A percentile compares a stretch with the other conserved stretches of the same genome.
phyloP scores from a whole-genome alignment of 2,797 vertebrate species.

The Apodemus agrarius region DNA sequence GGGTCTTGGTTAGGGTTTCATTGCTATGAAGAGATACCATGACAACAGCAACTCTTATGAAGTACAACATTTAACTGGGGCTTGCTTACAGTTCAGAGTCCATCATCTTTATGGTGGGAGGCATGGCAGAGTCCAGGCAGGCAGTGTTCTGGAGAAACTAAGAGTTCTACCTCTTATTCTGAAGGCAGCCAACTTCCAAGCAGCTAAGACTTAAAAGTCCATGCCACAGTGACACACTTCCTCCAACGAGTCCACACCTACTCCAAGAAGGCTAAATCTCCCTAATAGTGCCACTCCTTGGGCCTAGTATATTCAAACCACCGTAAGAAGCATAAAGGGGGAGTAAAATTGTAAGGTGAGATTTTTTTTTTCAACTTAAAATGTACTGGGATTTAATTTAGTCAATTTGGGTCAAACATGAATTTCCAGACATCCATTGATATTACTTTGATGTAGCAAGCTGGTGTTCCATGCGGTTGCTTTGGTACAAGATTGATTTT shows the following conservation, averaged over 20 bases:
- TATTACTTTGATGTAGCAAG: not conserved
- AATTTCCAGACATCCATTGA: slow-evolving; percentile 37
- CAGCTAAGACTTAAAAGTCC: not conserved
- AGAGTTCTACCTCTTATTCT: not conserved
- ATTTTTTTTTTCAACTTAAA: slow-evolving; percentile 5
- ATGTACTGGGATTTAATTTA: slow-evolving; percentile 8
- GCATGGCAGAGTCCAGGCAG: not conserved
- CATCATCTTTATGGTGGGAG: not conserved
- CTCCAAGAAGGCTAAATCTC: not conserved
- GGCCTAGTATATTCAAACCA: not conserved
- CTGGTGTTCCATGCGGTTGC: slow-evolving; percentile 56
- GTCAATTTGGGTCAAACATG: not conserved
- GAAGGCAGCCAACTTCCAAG: not conserved
- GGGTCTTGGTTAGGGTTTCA: not conserved
- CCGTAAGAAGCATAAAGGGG: not conserved
- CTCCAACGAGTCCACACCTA: not conserved
- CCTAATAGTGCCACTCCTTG: not conserved
- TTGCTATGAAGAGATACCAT: not conserved
- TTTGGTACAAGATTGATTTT: slow-evolving; percentile 81
- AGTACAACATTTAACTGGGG: not conserved
- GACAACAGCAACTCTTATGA: not conserved
- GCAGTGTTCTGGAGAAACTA: not conserved
- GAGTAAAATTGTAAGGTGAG: not conserved
- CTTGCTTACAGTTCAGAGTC: not conserved
- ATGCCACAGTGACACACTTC: not conserved